These are phyloP conservation scores for Pseudomyrmex sp. DNA, from an alignment of 1,140 invertebrate genomes.

Conservation along the genomic window DNA sequence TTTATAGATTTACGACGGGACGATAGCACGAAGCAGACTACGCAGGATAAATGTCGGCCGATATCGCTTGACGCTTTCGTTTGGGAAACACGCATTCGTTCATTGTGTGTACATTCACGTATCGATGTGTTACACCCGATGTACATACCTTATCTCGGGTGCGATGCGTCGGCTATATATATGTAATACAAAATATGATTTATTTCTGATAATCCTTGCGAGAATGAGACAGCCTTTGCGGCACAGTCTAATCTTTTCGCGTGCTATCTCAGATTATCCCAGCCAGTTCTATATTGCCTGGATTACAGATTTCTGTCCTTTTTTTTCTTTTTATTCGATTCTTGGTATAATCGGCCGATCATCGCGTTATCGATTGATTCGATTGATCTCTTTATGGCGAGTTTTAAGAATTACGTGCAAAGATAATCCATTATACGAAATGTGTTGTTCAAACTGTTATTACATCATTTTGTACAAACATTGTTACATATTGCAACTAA, in stretches of 20 bases:
- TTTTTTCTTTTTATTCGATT: slow-evolving; percentile 50
- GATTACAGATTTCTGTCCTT: slow-evolving; percentile 81
- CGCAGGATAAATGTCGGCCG: slow-evolving; percentile 67
- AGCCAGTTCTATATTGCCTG: slow-evolving; percentile 77
- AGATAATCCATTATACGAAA: not conserved
- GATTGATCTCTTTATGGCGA: slow-evolving; percentile 23
- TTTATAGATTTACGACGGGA: slow-evolving; percentile 76
- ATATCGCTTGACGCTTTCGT: too few relatives aligned
- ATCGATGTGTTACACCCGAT: slow-evolving; percentile 59
- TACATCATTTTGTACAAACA: slow-evolving; percentile 9
- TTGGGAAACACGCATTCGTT: slow-evolving; percentile 67
- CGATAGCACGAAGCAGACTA: slow-evolving; percentile 61
- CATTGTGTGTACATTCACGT: slow-evolving; percentile 57
- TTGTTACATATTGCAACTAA: not conserved
- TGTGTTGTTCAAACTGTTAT: not conserved
- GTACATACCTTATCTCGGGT: slow-evolving; percentile 63
- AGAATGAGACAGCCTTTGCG: slow-evolving; percentile 82
- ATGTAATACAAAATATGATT: slow-evolving; percentile 81
- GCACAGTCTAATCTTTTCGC: slow-evolving; percentile 78
- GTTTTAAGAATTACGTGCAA: not conserved
- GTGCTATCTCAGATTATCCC: slow-evolving; percentile 80
- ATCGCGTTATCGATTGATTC: slow-evolving; percentile 29
- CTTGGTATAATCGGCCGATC: slow-evolving; percentile 15
- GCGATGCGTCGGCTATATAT: slow-evolving; percentile 69
- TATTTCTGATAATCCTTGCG: slow-evolving; percentile 83